A percentile compares a stretch with the other conserved stretches of the same genome.
These are phyloP conservation scores for Invenusta paracnida DNA, from an alignment of 2,888 invertebrate genomes.

Conservation along the genomic window DNA sequence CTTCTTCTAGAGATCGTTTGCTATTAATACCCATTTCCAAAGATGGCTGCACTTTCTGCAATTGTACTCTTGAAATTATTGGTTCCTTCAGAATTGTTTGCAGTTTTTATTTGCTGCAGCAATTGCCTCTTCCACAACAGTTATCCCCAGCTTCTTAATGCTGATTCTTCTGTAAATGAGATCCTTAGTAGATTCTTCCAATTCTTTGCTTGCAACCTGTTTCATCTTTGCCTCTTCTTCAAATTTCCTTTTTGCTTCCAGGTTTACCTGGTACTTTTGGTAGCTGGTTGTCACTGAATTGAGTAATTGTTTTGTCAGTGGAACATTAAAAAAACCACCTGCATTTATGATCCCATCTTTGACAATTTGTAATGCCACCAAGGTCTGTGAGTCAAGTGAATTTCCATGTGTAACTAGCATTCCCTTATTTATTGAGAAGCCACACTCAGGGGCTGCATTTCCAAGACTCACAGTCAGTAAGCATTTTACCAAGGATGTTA, in stretches of 20 bases:
- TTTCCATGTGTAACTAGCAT: constrained; percentile 30
- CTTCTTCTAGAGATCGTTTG: constrained; percentile 24
- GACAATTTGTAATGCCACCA: constrained; percentile 32
- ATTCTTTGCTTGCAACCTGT: constrained; percentile 1
- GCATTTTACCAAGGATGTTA: constrained; percentile 22
- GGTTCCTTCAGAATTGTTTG: constrained; percentile 19
- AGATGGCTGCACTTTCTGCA: constrained; percentile 20
- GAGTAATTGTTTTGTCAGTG: constrained; percentile 7
- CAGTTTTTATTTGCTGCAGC: constrained; percentile 6
- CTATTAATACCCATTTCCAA: constrained; percentile 28
- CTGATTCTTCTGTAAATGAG: constrained; percentile 14
- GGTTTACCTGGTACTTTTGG: constrained; percentile 25
- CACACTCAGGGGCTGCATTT: constrained; percentile 29
- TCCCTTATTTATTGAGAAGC: constrained; percentile 30
- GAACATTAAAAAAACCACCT: constrained; percentile 31
- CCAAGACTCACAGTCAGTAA: constrained; percentile 25
- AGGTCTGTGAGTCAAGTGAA: constrained; percentile 6
- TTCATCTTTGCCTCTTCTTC: constrained; percentile 22
- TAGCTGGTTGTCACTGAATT: not conserved
- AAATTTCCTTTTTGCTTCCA: constrained; percentile 35
- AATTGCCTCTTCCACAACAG: constrained; percentile 7
- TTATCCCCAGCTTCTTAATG: constrained; percentile 23
- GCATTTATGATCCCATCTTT: constrained; percentile 31
- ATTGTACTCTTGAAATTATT: constrained; percentile 12
- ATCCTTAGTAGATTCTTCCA: constrained; percentile 5